phyloP scores from a whole-genome alignment of 2,113 vertebrate genomes.

The Holacanthus passer region DNA sequence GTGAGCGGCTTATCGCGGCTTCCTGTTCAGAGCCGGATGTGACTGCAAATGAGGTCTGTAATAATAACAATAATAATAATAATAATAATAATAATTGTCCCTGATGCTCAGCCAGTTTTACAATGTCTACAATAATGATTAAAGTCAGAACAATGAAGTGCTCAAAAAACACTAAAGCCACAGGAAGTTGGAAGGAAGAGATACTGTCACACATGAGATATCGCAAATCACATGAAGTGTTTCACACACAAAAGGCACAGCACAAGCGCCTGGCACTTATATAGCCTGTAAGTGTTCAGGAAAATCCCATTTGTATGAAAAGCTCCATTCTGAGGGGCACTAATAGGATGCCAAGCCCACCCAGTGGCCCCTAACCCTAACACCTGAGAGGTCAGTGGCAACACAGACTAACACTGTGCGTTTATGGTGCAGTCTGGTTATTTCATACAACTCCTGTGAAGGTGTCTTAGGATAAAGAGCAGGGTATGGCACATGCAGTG shows the following conservation, averaged over 20 bases:
- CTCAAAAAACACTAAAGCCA: conserved; percentile 28
- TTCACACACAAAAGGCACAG: conserved; percentile 17
- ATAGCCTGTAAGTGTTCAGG: conserved; percentile 5
- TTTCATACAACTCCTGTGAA: conserved; percentile 47
- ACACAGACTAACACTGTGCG: conserved; percentile 62
- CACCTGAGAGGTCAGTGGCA: conserved; percentile 67
- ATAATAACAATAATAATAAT: no score
- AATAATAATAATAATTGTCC: no score
- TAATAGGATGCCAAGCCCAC: conserved; percentile 51
- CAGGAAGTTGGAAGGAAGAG: conserved; percentile 25
- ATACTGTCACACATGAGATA: conserved; percentile 20
- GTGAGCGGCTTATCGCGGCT: conserved; percentile 36
- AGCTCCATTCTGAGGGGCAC: conserved; percentile 51
- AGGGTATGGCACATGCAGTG: conserved; percentile 42
- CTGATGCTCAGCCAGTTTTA: conserved; percentile 13
- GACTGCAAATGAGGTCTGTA: conserved; percentile 19
- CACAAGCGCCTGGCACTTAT: conserved; percentile 32
- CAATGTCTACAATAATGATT: neutral
- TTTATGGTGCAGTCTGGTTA: conserved; percentile 61
- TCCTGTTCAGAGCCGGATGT: conserved; percentile 42
- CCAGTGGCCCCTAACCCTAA: conserved; percentile 69
- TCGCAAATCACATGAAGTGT: conserved; percentile 24
- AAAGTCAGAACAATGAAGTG: neutral
- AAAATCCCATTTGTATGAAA: conserved; percentile 60
- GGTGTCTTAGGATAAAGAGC: conserved; percentile 68